A percentile compares a stretch with the other conserved stretches of the same genome.
These are phyloP conservation scores for Drosophila paucipuncta DNA, from an alignment of 2,888 invertebrate genomes.

Conservation along the genomic window DNA sequence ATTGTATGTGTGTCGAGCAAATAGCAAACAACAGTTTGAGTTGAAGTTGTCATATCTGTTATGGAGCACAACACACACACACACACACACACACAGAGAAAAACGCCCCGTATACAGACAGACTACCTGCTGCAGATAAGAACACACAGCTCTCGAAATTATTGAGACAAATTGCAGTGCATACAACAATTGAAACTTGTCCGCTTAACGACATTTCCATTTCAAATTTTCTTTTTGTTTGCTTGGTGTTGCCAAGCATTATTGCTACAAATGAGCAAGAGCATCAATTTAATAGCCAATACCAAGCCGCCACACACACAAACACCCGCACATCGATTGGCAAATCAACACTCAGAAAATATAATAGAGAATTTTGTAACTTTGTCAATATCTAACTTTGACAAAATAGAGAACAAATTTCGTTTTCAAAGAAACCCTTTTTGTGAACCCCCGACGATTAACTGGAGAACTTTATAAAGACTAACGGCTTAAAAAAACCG, in stretches of 20 bases:
- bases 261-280: background rate
- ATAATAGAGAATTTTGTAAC: background rate
- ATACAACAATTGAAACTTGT: constrained; percentile 31
- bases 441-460: background rate
- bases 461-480: background rate
- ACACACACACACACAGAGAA: constrained; percentile 18
- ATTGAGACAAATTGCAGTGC: constrained; percentile 75
- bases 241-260: constrained; percentile 6
- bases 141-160: constrained; percentile 43
- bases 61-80: constrained; percentile 21
- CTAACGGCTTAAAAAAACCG: background rate
- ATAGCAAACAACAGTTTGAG: constrained; percentile 60
- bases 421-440: background rate
- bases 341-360: constrained; percentile 1
- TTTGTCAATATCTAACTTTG: background rate
- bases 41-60: constrained; percentile 57
- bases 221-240: constrained; percentile 61
- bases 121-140: constrained; percentile 65
- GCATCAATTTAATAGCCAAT: constrained; percentile 66
- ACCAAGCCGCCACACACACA: constrained; percentile 35
- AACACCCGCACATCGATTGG: constrained; percentile 1
- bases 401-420: background rate
- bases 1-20: constrained; percentile 54
- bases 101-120: constrained; percentile 20
- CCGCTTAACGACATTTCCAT: constrained; percentile 38